These are phyloP conservation scores for Oxyura jamaicensis DNA, from an alignment of 2,113 vertebrate species.

Conservation along the genomic window DNA sequence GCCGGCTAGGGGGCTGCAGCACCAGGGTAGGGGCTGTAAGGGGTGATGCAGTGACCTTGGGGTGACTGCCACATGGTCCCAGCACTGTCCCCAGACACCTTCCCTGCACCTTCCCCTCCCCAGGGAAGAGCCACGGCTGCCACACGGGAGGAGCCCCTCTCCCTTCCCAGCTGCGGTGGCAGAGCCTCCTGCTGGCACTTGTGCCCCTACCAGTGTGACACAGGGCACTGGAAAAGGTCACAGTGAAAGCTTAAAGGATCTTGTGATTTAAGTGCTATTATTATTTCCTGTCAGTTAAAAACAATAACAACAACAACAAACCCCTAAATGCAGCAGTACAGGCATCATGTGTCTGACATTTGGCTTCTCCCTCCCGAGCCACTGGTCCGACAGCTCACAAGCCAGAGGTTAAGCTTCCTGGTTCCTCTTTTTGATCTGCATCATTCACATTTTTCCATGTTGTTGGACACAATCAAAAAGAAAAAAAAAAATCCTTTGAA, in stretches of 20 bases:
- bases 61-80: no score
- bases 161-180: not conserved
- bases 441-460: not conserved
- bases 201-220: not conserved
- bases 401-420: slow-evolving; percentile 13
- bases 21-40: not conserved
- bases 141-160: not conserved
- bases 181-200: not conserved
- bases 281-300: not conserved
- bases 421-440: slow-evolving; percentile 2
- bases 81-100: no score
- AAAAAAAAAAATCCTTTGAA: not conserved
- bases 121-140: not conserved
- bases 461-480: not conserved
- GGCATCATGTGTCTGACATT: not conserved
- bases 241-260: not conserved
- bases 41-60: no score
- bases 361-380: not conserved
- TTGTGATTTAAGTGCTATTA: not conserved
- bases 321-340: not conserved
- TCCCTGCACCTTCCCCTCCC: not conserved
- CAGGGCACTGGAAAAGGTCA: not conserved
- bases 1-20: not conserved
- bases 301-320: not conserved
- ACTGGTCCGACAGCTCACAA: not conserved